A percentile compares a stretch with the other conserved stretches of the same genome.
phyloP scores from a whole-genome alignment of 2,888 invertebrate genomes.

The Epinotia nisella region DNA sequence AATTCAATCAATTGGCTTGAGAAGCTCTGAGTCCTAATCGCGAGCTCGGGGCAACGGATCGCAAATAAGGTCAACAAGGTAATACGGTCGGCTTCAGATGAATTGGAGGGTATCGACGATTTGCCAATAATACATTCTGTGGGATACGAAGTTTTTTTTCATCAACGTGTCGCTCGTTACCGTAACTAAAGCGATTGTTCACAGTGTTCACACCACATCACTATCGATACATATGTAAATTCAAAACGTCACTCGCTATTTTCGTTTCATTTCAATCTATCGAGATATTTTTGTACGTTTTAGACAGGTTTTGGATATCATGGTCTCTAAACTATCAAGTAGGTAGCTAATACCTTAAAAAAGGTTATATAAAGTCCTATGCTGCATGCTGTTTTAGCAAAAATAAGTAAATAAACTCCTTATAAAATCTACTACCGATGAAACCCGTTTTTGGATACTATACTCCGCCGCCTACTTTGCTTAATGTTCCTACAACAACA shows the following conservation, averaged over 20 bases:
- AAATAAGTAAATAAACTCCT: too few species aligned
- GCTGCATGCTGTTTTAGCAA: too few species aligned
- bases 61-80: constrained; percentile 56
- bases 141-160: constrained; percentile 21
- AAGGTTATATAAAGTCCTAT: too few species aligned
- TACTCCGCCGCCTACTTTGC: too few species aligned
- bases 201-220: constrained; percentile 13
- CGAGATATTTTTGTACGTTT: not conserved
- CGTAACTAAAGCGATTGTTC: constrained; percentile 15
- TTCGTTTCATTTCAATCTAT: not conserved
- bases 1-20: constrained; percentile 43
- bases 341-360: not conserved
- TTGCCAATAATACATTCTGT: constrained; percentile 23
- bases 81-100: constrained; percentile 48
- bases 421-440: too few species aligned
- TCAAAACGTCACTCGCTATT: not conserved
- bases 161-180: not conserved
- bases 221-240: constrained; percentile 12
- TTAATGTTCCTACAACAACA: too few species aligned
- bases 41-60: constrained; percentile 49
- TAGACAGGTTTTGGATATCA: not conserved
- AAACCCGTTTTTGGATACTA: too few species aligned
- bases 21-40: constrained; percentile 39
- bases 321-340: not conserved
- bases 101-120: constrained; percentile 40